These are phyloP conservation scores for Gopherus flavomarginatus DNA, from an alignment of 2,113 vertebrate genomes.

Conservation along the genomic window DNA sequence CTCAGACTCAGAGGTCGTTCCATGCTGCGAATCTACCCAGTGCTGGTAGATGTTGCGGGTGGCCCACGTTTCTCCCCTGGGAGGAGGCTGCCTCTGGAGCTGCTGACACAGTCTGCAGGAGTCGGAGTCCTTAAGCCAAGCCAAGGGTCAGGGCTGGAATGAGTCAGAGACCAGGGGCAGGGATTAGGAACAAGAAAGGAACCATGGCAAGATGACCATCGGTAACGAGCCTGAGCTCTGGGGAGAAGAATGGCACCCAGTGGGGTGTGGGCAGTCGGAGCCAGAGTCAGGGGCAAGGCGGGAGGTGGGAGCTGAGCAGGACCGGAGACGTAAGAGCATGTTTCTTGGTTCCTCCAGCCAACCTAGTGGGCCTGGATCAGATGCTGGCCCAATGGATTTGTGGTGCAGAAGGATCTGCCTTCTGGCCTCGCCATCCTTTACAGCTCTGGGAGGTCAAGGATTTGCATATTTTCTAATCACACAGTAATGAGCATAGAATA, in stretches of 20 bases:
- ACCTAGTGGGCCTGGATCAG: background rate
- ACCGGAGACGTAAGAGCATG: background rate
- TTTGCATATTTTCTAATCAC: background rate
- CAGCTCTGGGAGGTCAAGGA: background rate
- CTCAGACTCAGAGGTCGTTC: background rate
- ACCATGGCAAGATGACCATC: background rate
- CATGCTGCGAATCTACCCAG: background rate
- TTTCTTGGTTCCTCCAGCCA: background rate
- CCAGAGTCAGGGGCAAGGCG: no score
- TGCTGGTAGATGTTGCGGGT: background rate
- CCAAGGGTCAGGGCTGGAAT: background rate
- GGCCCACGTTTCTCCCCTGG: background rate
- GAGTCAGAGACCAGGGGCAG: background rate
- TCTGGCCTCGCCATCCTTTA: background rate
- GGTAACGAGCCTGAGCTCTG: background rate
- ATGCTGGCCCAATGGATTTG: background rate
- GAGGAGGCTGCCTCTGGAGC: no score
- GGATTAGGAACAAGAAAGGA: background rate
- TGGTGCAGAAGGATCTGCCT: background rate
- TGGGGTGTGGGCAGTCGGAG: background rate
- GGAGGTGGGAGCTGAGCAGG: background rate
- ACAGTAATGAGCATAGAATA: background rate
- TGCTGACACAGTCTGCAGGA: background rate
- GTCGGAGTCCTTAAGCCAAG: background rate
- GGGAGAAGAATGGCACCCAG: background rate